Evolutionary conservation across 2,888 invertebrate genomes (phyloP).

Genomic region (Sabellastarte sp.): DNA sequence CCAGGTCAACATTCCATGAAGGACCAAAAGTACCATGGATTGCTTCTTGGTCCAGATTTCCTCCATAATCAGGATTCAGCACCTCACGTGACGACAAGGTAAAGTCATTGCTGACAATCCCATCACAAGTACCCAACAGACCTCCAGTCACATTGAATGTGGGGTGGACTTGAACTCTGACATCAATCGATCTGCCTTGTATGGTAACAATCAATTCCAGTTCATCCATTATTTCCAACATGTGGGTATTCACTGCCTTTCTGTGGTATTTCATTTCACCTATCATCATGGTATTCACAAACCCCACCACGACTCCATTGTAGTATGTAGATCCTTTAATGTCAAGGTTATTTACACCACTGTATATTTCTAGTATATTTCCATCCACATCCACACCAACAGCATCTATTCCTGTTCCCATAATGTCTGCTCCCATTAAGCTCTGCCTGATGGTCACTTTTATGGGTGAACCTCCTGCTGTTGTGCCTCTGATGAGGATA

Average conservation of each 20-base stretch:
- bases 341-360: neutral
- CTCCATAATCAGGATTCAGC: slow-evolving; percentile 3
- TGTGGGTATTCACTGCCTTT: neutral
- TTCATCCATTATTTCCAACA: neutral
- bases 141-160: neutral
- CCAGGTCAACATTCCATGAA: slow-evolving; percentile 25
- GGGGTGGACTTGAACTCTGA: neutral
- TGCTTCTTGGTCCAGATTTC: slow-evolving; percentile 21
- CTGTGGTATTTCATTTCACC: neutral
- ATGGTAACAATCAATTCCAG: neutral
- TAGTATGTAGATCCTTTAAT: neutral
- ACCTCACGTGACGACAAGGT: neutral
- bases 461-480: neutral
- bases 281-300: slow-evolving; percentile 4
- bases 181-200: neutral
- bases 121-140: slow-evolving; percentile 6
- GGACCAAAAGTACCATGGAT: slow-evolving; percentile 29
- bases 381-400: slow-evolving; percentile 2
- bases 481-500: slow-evolving; percentile 15
- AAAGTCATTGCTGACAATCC: slow-evolving; percentile 5
- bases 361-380: slow-evolving; percentile 5
- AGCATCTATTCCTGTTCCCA: neutral
- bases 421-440: neutral
- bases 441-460: neutral
- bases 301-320: neutral